These are phyloP conservation scores for Drosophila melanosoma DNA, from an alignment of 2,888 invertebrate genomes.

Conservation along the genomic window DNA sequence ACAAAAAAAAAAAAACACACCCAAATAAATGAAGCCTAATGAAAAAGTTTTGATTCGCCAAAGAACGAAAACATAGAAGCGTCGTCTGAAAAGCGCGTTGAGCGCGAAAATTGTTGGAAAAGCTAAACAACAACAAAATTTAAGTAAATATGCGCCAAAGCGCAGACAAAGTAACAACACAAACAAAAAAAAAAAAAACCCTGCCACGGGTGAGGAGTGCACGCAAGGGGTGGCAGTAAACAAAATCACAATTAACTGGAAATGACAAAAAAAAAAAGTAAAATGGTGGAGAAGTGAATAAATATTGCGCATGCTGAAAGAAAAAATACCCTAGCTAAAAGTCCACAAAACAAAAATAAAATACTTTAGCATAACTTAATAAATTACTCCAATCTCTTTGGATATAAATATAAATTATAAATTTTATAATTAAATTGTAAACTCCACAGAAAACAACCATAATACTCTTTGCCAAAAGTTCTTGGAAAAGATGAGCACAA, in stretches of 20 bases:
- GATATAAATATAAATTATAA: neutral
- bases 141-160: conserved; percentile 70
- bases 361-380: neutral
- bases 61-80: conserved; percentile 24
- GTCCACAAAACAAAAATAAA: neutral
- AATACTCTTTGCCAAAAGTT: neutral
- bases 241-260: conserved; percentile 81
- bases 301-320: neutral
- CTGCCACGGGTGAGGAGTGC: conserved; percentile 14
- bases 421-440: neutral
- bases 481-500: conserved; percentile 15
- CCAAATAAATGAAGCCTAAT: conserved; percentile 46
- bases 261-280: conserved; percentile 57
- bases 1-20: conserved; percentile 47
- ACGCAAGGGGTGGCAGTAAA: conserved; percentile 59
- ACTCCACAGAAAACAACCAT: neutral
- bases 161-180: conserved; percentile 70
- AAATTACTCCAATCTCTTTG: neutral
- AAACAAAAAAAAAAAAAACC: conserved; percentile 50
- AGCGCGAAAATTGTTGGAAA: conserved; percentile 65
- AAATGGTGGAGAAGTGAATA: neutral
- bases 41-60: conserved; percentile 68
- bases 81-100: conserved; percentile 59
- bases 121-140: conserved; percentile 66
- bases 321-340: conserved; percentile 17